Base-by-base conservation (phyloP, 2,888 invertebrate genomes). In the Heliconius hortense region DNA sequence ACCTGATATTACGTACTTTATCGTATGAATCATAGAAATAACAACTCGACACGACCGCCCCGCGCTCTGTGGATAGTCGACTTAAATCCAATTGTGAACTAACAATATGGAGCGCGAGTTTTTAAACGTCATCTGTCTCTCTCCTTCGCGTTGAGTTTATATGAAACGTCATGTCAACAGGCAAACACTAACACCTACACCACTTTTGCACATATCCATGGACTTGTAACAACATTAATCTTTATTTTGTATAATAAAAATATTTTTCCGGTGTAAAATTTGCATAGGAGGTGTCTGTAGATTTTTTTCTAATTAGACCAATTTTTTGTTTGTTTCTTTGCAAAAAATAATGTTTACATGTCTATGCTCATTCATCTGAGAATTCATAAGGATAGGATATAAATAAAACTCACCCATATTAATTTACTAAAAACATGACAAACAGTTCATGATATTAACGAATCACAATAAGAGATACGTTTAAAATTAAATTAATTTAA, bases 41-140 rank as follows among this genome's bases (percentile, higher is more conserved):
- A 69, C 60, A 39, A 70, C 67, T 53, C 59, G 72, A 56, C 74
- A 74, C 75, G 56, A 77, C 75, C 77, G 78, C 56, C 56, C 24
- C 78, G 53, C 35, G 15, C 72, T 66, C 76, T 31, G 73, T 64
- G 64, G 63, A 59, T 66, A 75, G 75, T 53, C 59, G 75, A 77
- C 78, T 77, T 70, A 62, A 70, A 69, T 60, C 39, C 62, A 69
- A 62, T 59, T 69, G 62, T 64, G 56, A 64, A 74, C 13, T 74
- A 39, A 70, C 62, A 70, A 74, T 43, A 70, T 56, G 70, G 69
- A 70, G 64, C 70, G 73, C 43, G 59, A 68, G 53, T 26, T 70
- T 66, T 73, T 69, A 74, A 73, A 74, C 64, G 56, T 70, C 28
- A 21, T 68, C 73, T 56, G 59, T 81, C 77, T 77, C 78, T 31